Conservation (phyloP, 2,888 invertebrate genomes). For the Apotomis capreana region DNA sequence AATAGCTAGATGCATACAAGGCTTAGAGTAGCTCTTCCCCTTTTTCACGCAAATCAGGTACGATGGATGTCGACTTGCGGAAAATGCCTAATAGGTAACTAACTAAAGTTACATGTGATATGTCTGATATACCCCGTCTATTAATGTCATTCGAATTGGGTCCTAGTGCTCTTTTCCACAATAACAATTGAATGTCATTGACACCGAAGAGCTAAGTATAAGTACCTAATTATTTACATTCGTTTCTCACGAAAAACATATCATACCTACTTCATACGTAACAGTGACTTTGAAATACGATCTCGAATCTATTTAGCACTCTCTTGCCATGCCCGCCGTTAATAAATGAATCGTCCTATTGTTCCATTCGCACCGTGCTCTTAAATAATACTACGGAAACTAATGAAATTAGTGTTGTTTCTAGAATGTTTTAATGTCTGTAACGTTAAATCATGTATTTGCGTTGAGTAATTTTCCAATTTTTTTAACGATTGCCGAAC, state of each 20-base stretch:
- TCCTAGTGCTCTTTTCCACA: too few relatives aligned
- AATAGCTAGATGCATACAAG: too few relatives aligned
- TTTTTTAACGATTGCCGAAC: neutral
- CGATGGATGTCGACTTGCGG: too few relatives aligned
- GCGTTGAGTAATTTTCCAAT: neutral
- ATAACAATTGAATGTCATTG: too few relatives aligned
- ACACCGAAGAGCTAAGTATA: too few relatives aligned
- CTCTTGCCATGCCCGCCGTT: neutral
- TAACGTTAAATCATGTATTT: neutral
- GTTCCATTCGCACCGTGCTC: conserved; percentile 7
- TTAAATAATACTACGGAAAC: neutral
- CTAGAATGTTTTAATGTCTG: neutral
- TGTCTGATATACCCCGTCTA: too few relatives aligned
- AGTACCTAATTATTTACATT: too few relatives aligned
- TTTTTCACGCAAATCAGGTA: too few relatives aligned
- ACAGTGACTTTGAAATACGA: conserved; percentile 1
- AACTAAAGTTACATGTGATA: too few relatives aligned
- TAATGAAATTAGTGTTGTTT: neutral
- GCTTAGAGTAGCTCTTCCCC: too few relatives aligned
- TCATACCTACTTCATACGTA: neutral
- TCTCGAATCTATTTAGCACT: conserved; percentile 5
- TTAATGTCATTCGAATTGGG: too few relatives aligned
- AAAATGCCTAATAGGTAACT: too few relatives aligned
- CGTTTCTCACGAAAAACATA: neutral
- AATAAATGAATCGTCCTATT: conserved; percentile 19